Evolutionary conservation across 2,113 vertebrate species (phyloP).

Genomic region (Brachirus orientalis): DNA sequence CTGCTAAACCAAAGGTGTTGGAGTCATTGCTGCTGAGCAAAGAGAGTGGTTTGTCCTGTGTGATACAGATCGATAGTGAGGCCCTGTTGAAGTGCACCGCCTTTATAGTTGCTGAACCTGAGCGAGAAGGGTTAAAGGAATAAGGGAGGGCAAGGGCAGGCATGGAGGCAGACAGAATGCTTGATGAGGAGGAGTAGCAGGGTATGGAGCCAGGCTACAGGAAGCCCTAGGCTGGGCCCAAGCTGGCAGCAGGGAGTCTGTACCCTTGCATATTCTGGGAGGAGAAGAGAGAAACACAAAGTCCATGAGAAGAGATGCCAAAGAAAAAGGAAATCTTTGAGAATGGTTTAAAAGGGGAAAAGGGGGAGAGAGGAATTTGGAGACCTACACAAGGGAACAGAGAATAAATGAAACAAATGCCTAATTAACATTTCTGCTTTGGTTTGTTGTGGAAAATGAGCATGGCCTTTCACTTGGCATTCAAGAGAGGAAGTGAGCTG

Average conservation of each 20-base stretch:
- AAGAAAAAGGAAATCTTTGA: conserved; percentile 16
- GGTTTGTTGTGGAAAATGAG: conserved; percentile 29
- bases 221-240: conserved; percentile 28
- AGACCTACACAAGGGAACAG: conserved; percentile 1
- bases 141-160: conserved; percentile 55
- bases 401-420: conserved; percentile 20
- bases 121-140: conserved; percentile 77
- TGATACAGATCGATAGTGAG: conserved; percentile 70
- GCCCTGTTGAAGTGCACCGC: conserved; percentile 49
- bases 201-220: conserved; percentile 47
- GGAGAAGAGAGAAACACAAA: conserved; percentile 3
- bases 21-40: conserved; percentile 52
- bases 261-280: conserved; percentile 4
- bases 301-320: conserved; percentile 30
- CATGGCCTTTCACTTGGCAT: conserved; percentile 1
- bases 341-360: conserved; percentile 39
- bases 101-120: conserved; percentile 73
- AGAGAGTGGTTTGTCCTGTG: conserved; percentile 46
- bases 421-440: conserved; percentile 40
- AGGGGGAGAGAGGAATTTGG: conserved; percentile 11
- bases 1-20: conserved; percentile 57
- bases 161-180: conserved; percentile 60
- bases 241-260: conserved; percentile 21
- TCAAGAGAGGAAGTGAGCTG: conserved; percentile 38
- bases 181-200: conserved; percentile 53